phyloP scores from a whole-genome alignment of 1,140 invertebrate genomes.

The Zeugodacus cucurbitae region DNA sequence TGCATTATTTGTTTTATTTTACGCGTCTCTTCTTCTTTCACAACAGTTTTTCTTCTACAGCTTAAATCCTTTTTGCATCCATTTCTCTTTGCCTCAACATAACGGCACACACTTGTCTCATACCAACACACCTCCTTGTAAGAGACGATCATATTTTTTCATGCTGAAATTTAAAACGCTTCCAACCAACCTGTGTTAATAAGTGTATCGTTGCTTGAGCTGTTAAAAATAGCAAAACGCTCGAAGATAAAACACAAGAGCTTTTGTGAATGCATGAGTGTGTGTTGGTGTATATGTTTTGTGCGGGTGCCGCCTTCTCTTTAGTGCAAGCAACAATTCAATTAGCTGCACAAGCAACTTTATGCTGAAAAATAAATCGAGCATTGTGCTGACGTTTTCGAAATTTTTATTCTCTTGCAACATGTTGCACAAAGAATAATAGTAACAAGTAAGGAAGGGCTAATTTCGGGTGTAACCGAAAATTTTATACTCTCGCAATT shows the following conservation, averaged over 20 bases:
- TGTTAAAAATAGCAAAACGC: conserved; percentile 14
- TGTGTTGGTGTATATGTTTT: not conserved
- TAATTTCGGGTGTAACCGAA: too few species aligned
- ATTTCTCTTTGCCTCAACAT: not conserved
- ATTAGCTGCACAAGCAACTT: conserved; percentile 10
- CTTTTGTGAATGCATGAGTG: not conserved
- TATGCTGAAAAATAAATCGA: not conserved
- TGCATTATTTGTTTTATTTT: not conserved
- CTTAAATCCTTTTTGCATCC: not conserved
- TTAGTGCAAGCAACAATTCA: not conserved
- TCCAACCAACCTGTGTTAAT: not conserved
- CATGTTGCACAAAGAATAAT: too few species aligned
- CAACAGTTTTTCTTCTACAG: not conserved
- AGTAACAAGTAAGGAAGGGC: too few species aligned
- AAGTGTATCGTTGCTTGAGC: not conserved
- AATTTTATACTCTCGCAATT: too few species aligned
- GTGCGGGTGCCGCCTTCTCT: not conserved
- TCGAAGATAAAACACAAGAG: not conserved
- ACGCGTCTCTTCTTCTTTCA: not conserved
- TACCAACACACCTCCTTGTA: not conserved
- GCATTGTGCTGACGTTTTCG: not conserved
- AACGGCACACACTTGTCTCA: not conserved
- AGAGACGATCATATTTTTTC: not conserved
- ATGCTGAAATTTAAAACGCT: not conserved
- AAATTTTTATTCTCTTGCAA: not conserved